A percentile compares a stretch with the other conserved stretches of the same genome.
phyloP scores from a whole-genome alignment of 1,140 invertebrate species.

The Copidosoma floridanum region DNA sequence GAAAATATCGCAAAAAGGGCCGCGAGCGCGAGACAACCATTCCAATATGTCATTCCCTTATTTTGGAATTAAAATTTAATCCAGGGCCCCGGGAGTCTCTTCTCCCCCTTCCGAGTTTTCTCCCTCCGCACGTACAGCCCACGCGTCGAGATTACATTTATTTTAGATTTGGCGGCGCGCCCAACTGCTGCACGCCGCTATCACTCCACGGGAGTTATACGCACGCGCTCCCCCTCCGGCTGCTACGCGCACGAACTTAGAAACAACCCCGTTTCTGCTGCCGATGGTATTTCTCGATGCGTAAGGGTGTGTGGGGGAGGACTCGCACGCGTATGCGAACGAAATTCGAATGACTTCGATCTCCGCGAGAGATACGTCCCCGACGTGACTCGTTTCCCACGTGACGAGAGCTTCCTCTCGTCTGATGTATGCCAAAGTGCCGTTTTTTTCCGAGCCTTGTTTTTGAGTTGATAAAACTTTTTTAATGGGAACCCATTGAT shows the following conservation, averaged over 20 bases:
- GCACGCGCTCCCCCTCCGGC: neutral
- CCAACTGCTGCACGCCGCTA: slow-evolving; percentile 24
- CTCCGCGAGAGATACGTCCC: neutral
- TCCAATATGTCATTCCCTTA: slow-evolving; percentile 54
- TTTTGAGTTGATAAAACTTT: too few species aligned
- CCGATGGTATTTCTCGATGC: too few species aligned
- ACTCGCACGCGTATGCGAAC: neutral
- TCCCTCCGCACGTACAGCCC: neutral
- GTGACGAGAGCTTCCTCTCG: neutral
- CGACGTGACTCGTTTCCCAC: slow-evolving; percentile 12
- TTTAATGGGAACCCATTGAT: too few species aligned
- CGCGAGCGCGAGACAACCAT: slow-evolving; percentile 44
- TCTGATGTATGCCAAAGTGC: neutral
- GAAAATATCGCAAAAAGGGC: neutral
- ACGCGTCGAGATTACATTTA: slow-evolving; percentile 45
- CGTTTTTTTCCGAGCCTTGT: neutral
- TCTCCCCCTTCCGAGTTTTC: slow-evolving; percentile 1
- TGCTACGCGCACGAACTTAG: neutral
- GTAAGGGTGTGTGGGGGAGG: neutral
- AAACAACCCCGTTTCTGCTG: slow-evolving; percentile 4
- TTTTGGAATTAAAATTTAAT: slow-evolving; percentile 57
- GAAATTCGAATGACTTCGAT: slow-evolving; percentile 18
- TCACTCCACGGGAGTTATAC: slow-evolving; percentile 3
- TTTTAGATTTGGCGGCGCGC: slow-evolving; percentile 43
- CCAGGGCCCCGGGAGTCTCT: slow-evolving; percentile 27